Percentiles rank a stretch among this genome's conserved stretches.
Evolutionary conservation across 2,113 vertebrate genomes (phyloP).

Genomic region (Gymnorhina tibicen): DNA sequence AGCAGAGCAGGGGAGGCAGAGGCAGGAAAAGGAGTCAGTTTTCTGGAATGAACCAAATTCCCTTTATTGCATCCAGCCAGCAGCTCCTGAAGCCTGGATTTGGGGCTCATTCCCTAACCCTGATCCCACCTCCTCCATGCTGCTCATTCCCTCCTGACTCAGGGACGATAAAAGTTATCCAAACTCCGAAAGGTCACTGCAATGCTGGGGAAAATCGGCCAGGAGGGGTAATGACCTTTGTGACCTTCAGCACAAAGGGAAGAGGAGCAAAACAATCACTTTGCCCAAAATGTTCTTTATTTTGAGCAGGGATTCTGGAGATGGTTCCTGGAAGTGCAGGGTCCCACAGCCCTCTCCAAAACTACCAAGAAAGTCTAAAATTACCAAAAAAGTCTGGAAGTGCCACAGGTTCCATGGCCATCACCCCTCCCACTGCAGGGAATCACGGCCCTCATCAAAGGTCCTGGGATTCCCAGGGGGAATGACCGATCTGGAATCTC

Average conservation of each 20-base stretch:
- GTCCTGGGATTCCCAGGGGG: neutral
- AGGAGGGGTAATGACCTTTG: neutral
- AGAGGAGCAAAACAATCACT: neutral
- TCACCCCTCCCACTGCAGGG: no score
- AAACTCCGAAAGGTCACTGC: neutral
- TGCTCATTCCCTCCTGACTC: neutral
- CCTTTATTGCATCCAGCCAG: neutral
- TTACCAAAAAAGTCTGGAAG: neutral
- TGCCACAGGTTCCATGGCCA: rapidly evolving
- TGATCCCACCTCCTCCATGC: neutral
- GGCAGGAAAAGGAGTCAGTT: neutral
- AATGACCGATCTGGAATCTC: neutral
- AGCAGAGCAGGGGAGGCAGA: neutral
- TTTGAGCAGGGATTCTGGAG: neutral
- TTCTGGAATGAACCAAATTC: neutral
- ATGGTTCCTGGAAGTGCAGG: neutral
- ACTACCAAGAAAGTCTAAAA: neutral
- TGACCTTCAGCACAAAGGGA: neutral
- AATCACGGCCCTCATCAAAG: rapidly evolving
- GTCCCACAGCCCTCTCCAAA: neutral
- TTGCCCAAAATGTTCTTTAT: neutral
- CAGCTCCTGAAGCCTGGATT: neutral
- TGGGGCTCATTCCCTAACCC: neutral
- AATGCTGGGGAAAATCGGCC: neutral
- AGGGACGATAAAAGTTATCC: neutral